phyloP scores from a whole-genome alignment of 2,888 invertebrate species.

The Drosophila leonis region DNA sequence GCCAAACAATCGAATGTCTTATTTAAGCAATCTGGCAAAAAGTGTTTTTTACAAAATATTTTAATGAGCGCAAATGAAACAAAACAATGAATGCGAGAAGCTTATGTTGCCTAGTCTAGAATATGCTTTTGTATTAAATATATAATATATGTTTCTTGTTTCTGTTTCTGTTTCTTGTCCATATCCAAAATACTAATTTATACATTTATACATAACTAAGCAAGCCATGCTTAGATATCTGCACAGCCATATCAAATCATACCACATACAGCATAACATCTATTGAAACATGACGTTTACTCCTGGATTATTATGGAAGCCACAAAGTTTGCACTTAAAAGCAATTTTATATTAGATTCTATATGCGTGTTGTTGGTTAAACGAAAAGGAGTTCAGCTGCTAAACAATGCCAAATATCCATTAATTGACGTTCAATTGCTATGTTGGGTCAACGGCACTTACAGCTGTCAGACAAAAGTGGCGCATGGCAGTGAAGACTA shows the following conservation, averaged over 20 bases:
- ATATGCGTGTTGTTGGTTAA: neutral
- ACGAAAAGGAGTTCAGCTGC: neutral
- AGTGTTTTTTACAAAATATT: no score
- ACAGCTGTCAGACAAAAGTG: conserved; percentile 14
- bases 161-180: no score
- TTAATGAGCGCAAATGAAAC: no score
- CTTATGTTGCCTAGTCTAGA: neutral
- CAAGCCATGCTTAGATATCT: no score
- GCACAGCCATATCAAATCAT: no score
- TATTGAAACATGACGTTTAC: no score
- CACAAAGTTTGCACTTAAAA: no score
- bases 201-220: no score
- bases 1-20: conserved; percentile 7
- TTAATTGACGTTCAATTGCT: neutral
- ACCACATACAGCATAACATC: no score
- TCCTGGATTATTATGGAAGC: no score
- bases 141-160: no score
- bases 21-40: neutral
- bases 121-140: neutral
- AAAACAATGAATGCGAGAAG: neutral
- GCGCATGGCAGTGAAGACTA: conserved; percentile 30
- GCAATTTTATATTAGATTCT: neutral
- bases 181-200: no score
- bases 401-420: neutral
- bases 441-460: conserved; percentile 11